Evolutionary conservation across 64 coral and sea anemone species (phyloP).

Genomic region (Montipora foliosa): DNA sequence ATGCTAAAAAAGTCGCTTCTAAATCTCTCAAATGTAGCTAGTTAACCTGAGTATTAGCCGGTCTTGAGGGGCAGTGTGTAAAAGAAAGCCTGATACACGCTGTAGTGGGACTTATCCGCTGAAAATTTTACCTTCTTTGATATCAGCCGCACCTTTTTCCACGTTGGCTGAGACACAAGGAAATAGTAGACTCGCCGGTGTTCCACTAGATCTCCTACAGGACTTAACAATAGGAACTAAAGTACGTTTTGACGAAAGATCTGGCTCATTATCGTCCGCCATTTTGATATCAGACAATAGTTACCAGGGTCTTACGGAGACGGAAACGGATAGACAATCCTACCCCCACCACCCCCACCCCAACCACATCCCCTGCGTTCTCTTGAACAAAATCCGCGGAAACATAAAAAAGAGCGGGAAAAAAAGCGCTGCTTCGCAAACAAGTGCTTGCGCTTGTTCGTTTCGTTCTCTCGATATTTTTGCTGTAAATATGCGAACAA

Average conservation of each 20-base stretch:
- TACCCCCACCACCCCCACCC: neutral
- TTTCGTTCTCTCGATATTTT: neutral
- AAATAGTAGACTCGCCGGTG: neutral
- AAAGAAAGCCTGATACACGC: neutral
- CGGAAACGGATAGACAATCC: neutral
- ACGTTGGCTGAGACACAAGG: conserved; percentile 8
- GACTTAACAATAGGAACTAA: conserved; percentile 23
- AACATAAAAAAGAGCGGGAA: conserved; percentile 15
- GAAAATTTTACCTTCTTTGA: neutral
- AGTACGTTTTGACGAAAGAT: neutral
- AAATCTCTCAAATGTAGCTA: too few relatives aligned
- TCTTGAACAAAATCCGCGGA: neutral
- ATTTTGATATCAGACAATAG: neutral
- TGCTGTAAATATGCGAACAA: conserved; percentile 40
- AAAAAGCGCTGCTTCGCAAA: neutral
- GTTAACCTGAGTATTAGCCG: too few relatives aligned
- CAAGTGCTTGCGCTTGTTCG: conserved; percentile 10
- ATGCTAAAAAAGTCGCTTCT: too few relatives aligned
- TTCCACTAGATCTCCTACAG: neutral
- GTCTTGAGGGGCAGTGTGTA: too few relatives aligned
- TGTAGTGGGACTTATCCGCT: too few relatives aligned
- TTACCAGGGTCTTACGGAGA: neutral
- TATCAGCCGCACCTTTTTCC: neutral
- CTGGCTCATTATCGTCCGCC: neutral
- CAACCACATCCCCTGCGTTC: too few relatives aligned